Percentiles rank a stretch among this genome's conserved stretches.
These are phyloP conservation scores for Sphaeridia pumilis DNA, from an alignment of 2,888 invertebrate species.

Conservation along the genomic window DNA sequence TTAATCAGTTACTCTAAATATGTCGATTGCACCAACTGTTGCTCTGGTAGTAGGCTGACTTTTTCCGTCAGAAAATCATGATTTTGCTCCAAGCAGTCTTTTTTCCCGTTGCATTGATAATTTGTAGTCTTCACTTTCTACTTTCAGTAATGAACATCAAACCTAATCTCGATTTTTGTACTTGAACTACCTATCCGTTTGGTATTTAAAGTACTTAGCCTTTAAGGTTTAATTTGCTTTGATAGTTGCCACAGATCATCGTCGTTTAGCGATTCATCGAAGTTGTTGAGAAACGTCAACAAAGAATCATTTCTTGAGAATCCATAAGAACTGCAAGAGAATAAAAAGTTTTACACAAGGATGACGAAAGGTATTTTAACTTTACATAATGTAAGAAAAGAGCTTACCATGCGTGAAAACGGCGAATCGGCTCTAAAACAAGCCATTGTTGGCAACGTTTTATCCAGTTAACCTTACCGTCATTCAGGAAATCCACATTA, in stretches of 20 bases:
- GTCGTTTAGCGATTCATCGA: constrained; percentile 88
- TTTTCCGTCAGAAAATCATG: too few relatives aligned
- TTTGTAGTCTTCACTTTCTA: background rate
- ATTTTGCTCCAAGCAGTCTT: too few relatives aligned
- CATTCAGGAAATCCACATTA: constrained; percentile 76
- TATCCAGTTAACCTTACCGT: constrained; percentile 82
- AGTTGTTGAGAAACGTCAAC: constrained; percentile 89
- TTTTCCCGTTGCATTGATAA: background rate
- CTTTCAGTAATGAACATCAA: background rate
- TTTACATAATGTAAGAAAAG: constrained; percentile 1
- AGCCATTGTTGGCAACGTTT: constrained; percentile 98
- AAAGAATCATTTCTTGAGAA: constrained; percentile 89
- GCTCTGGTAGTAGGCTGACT: too few relatives aligned
- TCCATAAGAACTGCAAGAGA: constrained; percentile 64
- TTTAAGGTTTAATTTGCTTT: constrained; percentile 81
- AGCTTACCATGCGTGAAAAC: constrained; percentile 80
- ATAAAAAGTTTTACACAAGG: constrained; percentile 13
- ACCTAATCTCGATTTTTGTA: constrained; percentile 46
- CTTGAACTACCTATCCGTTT: too few relatives aligned
- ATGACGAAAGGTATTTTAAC: background rate
- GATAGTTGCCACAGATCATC: constrained; percentile 99
- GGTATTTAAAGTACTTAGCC: too few relatives aligned
- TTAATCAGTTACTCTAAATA: too few relatives aligned
- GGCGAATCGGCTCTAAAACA: constrained; percentile 94
- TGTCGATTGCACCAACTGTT: too few relatives aligned